phyloP scores from a whole-genome alignment of 30 jellyfish, hydroid and myxozoan species.

The Aurelia aurita region DNA sequence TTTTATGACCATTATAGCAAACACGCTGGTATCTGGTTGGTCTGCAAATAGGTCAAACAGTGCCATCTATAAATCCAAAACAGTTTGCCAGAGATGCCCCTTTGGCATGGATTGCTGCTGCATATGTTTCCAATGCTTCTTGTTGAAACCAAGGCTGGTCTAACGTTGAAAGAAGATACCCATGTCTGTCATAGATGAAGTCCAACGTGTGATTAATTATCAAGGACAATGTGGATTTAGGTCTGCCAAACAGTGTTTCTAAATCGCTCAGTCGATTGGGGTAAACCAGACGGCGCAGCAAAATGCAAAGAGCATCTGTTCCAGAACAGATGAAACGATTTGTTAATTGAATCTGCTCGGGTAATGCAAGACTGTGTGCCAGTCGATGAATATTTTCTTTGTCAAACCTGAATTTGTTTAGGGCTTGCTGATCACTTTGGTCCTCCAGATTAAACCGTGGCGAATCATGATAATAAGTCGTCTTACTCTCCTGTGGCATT shows the following conservation, averaged over 20 bases:
- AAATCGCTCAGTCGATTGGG: slow-evolving; percentile 4
- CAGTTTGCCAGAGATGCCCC: slow-evolving; percentile 24
- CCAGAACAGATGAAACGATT: slow-evolving; percentile 17
- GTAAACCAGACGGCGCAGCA: slow-evolving; percentile 4
- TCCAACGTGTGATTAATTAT: background rate
- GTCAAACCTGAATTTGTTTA: background rate
- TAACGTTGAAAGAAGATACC: slow-evolving; percentile 13
- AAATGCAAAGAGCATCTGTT: slow-evolving; percentile 16
- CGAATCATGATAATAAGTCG: background rate
- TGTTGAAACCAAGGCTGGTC: slow-evolving; percentile 28
- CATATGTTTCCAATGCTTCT: slow-evolving; percentile 12
- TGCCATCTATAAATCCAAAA: slow-evolving; percentile 20
- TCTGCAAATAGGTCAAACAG: too few relatives aligned
- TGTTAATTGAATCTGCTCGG: background rate
- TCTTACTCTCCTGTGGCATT: slow-evolving; percentile 6
- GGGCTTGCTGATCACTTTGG: slow-evolving; percentile 11
- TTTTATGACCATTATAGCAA: slow-evolving; percentile 9
- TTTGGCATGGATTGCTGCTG: slow-evolving; percentile 10
- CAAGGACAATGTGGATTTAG: slow-evolving; percentile 16
- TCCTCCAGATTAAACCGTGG: background rate
- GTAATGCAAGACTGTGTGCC: too few relatives aligned
- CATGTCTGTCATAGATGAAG: slow-evolving; percentile 17
- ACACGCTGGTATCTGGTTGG: slow-evolving; percentile 13
- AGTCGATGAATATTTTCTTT: too few relatives aligned
- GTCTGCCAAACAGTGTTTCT: slow-evolving; percentile 19